A percentile compares a stretch with the other conserved stretches of the same genome.
Conservation (phyloP, 1,140 invertebrate genomes). For the Heliconius hermathena region DNA sequence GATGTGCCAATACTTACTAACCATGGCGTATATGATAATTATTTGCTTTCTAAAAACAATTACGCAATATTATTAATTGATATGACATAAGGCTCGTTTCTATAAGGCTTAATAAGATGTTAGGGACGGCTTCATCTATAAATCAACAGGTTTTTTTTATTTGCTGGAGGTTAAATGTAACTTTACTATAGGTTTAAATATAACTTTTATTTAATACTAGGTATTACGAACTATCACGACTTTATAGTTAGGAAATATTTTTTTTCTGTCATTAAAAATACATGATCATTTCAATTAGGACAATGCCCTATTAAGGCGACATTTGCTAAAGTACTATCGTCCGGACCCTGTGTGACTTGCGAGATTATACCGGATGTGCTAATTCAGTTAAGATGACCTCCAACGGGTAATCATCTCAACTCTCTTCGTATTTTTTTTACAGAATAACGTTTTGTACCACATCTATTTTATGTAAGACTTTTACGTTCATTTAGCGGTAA, state of each 20-base stretch:
- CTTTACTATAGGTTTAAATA: too few relatives aligned
- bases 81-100: not conserved
- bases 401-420: constrained; percentile 17
- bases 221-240: too few relatives aligned
- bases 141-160: not conserved
- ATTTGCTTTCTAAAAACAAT: not conserved
- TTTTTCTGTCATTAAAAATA: not conserved
- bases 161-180: not conserved
- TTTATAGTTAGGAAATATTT: not conserved
- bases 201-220: too few relatives aligned
- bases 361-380: constrained; percentile 55
- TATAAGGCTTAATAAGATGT: not conserved
- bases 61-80: not conserved
- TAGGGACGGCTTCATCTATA: not conserved
- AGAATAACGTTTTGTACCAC: not conserved
- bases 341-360: constrained; percentile 47
- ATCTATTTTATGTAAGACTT: not conserved
- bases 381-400: constrained; percentile 52
- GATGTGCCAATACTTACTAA: not conserved
- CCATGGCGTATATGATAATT: not conserved
- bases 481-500: not conserved
- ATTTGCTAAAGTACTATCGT: constrained; percentile 62
- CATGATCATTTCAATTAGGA: constrained; percentile 13
- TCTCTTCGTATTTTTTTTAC: constrained; percentile 11
- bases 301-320: constrained; percentile 34